These are phyloP conservation scores for Yponomeuta plumbellus DNA, from an alignment of 2,888 invertebrate genomes.

Conservation along the genomic window DNA sequence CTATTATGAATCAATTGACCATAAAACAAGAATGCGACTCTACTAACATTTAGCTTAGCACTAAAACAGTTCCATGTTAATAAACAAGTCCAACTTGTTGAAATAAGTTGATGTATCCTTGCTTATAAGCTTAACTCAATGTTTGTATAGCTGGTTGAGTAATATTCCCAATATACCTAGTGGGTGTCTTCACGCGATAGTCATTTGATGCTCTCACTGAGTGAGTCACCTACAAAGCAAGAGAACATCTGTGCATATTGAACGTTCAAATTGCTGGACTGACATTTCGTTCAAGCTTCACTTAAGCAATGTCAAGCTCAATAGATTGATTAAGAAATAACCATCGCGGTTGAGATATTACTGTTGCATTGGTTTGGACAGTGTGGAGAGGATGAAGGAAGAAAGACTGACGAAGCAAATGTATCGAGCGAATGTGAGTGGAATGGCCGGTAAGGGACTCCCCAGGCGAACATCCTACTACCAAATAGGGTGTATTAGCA, in stretches of 20 bases:
- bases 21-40: neutral
- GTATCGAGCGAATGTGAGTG: no score
- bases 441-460: no score
- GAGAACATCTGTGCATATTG: slow-evolving; percentile 32
- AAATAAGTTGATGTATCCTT: neutral
- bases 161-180: slow-evolving; percentile 57
- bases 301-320: neutral
- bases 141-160: slow-evolving; percentile 41
- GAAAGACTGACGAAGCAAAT: no score
- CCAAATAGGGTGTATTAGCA: no score
- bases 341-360: neutral
- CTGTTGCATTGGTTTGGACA: no score
- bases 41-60: neutral
- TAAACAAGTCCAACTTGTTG: neutral
- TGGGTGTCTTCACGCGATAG: slow-evolving; percentile 31
- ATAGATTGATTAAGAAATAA: neutral
- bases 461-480: no score
- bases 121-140: neutral
- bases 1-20: neutral
- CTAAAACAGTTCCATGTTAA: neutral
- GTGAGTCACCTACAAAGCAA: slow-evolving; percentile 41
- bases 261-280: neutral
- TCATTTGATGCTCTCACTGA: slow-evolving; percentile 33
- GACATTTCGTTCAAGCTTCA: neutral
- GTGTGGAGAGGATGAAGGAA: no score